Conservation (phyloP, 2,113 vertebrate genomes). For the Perccottus glenii region DNA sequence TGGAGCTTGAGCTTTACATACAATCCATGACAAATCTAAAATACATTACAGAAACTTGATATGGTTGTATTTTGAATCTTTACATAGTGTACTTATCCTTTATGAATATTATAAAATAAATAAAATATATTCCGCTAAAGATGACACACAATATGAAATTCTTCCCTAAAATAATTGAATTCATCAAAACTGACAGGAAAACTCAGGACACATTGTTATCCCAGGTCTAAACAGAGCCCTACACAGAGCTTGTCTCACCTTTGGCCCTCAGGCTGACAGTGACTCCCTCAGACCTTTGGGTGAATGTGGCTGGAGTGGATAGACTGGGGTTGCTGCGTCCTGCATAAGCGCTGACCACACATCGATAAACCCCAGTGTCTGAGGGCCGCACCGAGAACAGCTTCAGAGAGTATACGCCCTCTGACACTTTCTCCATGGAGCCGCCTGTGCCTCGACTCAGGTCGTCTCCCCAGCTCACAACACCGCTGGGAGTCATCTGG, state of each 20-base stretch:
- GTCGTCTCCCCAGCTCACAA: conserved; percentile 83
- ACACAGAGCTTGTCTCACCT: conserved; percentile 69
- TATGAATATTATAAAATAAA: too few relatives aligned
- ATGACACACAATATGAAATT: too few relatives aligned
- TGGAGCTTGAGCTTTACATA: too few relatives aligned
- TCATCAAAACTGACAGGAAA: too few relatives aligned
- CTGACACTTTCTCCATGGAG: conserved; percentile 84
- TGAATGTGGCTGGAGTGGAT: conserved; percentile 77
- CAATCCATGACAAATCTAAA: background rate
- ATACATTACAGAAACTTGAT: too few relatives aligned
- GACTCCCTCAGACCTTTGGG: conserved; percentile 81
- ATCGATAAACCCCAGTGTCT: conserved; percentile 84
- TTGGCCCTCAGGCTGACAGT: conserved; percentile 83
- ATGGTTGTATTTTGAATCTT: too few relatives aligned
- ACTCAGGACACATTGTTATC: too few relatives aligned
- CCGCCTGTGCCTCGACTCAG: conserved; percentile 69
- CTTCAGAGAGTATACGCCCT: conserved; percentile 81
- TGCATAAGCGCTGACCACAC: conserved; percentile 82
- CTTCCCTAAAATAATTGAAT: too few relatives aligned
- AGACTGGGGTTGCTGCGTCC: conserved; percentile 69
- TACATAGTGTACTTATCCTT: too few relatives aligned
- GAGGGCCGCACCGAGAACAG: conserved; percentile 82
- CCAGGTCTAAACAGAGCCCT: too few relatives aligned
- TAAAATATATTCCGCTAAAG: too few relatives aligned
- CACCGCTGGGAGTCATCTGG: conserved; percentile 76